Base-by-base conservation (phyloP, 2,113 vertebrate genomes). In the Toxostoma redivivum region DNA sequence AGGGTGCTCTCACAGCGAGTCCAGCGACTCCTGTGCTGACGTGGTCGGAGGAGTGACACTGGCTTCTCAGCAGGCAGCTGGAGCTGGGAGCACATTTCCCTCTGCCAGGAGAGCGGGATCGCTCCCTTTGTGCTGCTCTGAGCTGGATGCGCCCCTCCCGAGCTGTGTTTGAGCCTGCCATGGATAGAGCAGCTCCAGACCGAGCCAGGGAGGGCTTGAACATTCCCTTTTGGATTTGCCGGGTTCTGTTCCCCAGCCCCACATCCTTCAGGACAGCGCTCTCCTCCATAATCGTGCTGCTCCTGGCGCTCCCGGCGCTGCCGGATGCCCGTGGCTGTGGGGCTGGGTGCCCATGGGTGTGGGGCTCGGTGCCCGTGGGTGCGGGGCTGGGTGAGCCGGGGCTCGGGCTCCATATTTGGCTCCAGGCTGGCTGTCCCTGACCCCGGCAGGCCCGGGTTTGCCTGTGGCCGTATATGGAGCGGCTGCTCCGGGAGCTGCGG, bases 341-440 rank as follows among this genome's bases (percentile, higher is more conserved):
- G 24, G 31, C 24, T 9, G 42, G 14, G 30, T 17, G 15, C 42
- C 62, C 42, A 9, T 27, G 65, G 33, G 2, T n/a, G 70, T 23
- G 16, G 28, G 16, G 37, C 13, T 66, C 2, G 6, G 42, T 65
- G 31, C 42, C 61, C 14, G 20, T 18, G 56, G 27, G 1, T 47
- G 62, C 17, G 7, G 53, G 79, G 79, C 53, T 23, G 19, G n/a
- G 44, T 5, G 1, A 1, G 51, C 80, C 3, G 5, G 45, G n/a
- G 71, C 45, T 1, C 81, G 8, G 79, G 96, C 90, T 92, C 98
- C 98, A 96, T 98, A 98, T 99, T 98, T 98, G 98, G 98, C 97
- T 83, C 69, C 19, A 0, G 15, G 65, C 62, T 84, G 97, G 90
- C 96, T 96, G 92, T 57, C 45, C 33, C 71, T 72, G 90, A 50